These are phyloP conservation scores for Stenopsyche tienmushanensis DNA, from an alignment of 1,140 invertebrate genomes.

Conservation along the genomic window DNA sequence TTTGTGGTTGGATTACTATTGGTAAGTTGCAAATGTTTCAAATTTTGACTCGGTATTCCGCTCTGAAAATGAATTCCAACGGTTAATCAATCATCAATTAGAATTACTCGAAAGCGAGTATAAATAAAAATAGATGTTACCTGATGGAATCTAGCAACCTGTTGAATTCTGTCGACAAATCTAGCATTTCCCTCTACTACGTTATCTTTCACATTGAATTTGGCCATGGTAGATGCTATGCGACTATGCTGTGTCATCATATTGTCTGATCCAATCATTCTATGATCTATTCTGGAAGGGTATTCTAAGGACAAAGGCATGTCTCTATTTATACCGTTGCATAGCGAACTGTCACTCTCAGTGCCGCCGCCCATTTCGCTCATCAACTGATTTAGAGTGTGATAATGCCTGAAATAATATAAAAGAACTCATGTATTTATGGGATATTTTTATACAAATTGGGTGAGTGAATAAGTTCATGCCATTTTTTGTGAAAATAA, in stretches of 20 bases:
- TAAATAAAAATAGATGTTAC: slow-evolving; percentile 22
- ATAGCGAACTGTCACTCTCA: slow-evolving; percentile 30
- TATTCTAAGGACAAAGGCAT: slow-evolving; percentile 28
- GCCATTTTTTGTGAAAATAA: too few relatives aligned
- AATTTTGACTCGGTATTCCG: slow-evolving; percentile 60
- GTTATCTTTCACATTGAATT: slow-evolving; percentile 34
- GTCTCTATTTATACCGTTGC: slow-evolving; percentile 12
- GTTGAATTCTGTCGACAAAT: slow-evolving; percentile 33
- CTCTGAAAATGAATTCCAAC: slow-evolving; percentile 46
- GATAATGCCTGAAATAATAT: slow-evolving; percentile 45
- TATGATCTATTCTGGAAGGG: slow-evolving; percentile 5
- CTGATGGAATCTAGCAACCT: slow-evolving; percentile 38
- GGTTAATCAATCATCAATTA: slow-evolving; percentile 4
- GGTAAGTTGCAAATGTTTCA: slow-evolving; percentile 61
- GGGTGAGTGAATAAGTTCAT: too few relatives aligned
- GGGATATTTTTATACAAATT: too few relatives aligned
- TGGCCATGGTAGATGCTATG: slow-evolving; percentile 34
- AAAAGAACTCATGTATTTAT: neutral
- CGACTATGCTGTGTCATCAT: slow-evolving; percentile 29
- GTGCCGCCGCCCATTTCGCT: slow-evolving; percentile 33
- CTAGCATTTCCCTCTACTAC: slow-evolving; percentile 26
- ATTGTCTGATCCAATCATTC: slow-evolving; percentile 19
- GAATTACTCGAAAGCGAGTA: neutral
- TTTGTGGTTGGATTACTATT: slow-evolving; percentile 64
- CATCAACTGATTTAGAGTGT: slow-evolving; percentile 46